phyloP scores from a whole-genome alignment of 2,888 invertebrate genomes.

The Branchipolynoe longqiensis region DNA sequence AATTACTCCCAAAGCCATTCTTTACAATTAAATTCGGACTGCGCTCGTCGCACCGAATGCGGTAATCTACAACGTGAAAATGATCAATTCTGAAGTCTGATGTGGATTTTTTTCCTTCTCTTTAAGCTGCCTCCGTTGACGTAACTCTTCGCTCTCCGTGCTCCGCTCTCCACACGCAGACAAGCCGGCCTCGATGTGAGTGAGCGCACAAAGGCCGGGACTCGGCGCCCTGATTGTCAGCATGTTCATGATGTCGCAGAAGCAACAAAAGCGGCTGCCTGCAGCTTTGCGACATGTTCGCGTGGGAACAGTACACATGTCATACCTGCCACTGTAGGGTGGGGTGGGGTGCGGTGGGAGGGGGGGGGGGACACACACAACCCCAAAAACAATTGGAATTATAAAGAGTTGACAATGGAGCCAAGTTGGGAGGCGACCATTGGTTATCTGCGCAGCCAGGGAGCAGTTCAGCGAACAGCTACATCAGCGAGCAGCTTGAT shows the following conservation, averaged over 20 bases:
- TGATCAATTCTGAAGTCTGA: constrained; percentile 29
- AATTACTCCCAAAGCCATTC: constrained; percentile 28
- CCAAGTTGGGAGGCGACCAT: no score
- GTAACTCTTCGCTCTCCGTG: not conserved
- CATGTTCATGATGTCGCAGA: constrained; percentile 43
- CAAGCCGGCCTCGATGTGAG: constrained; percentile 24
- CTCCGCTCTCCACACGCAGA: not conserved
- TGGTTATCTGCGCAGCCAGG: no score
- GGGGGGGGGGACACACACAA: no score
- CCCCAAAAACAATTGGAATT: constrained; percentile 21
- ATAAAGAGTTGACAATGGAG: constrained; percentile 28
- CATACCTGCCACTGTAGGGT: constrained; percentile 2
- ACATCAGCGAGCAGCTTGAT: no score
- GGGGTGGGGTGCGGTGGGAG: no score
- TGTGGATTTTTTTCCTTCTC: not conserved
- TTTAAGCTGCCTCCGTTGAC: not conserved
- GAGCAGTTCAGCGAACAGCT: no score
- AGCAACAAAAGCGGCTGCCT: not conserved
- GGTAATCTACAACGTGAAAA: no score
- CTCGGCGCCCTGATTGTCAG: not conserved
- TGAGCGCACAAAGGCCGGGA: not conserved
- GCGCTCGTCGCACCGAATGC: not conserved
- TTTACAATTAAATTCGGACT: constrained; percentile 18
- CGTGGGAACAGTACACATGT: constrained; percentile 7
- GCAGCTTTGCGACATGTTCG: not conserved